These are phyloP conservation scores for Herpailurus yagouaroundi DNA, from an alignment of 2,113 vertebrate genomes.

Conservation along the genomic window DNA sequence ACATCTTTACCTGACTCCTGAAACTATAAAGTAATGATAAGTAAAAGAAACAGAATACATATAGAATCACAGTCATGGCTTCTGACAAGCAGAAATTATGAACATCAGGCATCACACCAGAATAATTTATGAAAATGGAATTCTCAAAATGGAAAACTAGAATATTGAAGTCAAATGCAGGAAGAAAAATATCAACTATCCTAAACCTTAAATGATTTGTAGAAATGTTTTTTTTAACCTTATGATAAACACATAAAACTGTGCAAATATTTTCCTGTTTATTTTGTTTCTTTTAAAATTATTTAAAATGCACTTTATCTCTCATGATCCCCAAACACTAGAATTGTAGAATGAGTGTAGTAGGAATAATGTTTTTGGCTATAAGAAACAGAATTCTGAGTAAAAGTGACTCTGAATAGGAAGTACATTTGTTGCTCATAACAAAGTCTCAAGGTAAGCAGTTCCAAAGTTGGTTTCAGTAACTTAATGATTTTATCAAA, in stretches of 20 bases:
- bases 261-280: not conserved
- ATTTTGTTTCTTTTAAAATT: slow-evolving; percentile 22
- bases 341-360: not conserved
- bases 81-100: slow-evolving; percentile 17
- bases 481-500: not conserved
- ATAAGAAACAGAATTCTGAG: not conserved
- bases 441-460: not conserved
- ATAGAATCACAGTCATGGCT: not conserved
- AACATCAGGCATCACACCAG: not conserved
- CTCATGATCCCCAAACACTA: not conserved
- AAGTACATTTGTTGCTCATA: not conserved
- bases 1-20: not conserved
- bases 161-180: not conserved
- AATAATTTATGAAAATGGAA: not conserved
- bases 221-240: not conserved
- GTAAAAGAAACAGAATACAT: not conserved
- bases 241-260: not conserved
- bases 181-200: not conserved
- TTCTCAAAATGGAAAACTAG: not conserved
- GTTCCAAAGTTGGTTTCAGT: not conserved
- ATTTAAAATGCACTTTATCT: not conserved
- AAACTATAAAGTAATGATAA: not conserved
- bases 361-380: not conserved
- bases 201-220: not conserved
- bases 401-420: not conserved